Evolutionary conservation across 1,140 invertebrate genomes (phyloP).

Genomic region (Cotesia chilonis): DNA sequence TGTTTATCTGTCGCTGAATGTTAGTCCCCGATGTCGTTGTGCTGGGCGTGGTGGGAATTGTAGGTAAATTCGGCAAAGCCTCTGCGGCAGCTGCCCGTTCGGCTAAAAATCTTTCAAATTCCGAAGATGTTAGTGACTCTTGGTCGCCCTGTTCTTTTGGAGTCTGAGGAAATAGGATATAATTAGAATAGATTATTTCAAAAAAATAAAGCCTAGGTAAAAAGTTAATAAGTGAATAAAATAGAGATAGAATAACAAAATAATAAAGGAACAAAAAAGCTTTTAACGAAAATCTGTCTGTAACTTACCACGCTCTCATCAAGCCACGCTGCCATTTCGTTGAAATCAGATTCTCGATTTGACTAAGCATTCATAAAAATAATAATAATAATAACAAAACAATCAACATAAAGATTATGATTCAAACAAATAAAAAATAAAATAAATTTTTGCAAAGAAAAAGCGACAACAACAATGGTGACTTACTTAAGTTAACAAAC

Average conservation of each 20-base stretch:
- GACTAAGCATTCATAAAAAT: conserved; percentile 61
- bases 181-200: background rate
- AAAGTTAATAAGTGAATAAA: conserved; percentile 5
- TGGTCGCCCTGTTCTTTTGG: conserved; percentile 56
- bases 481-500: too few relatives aligned
- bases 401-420: conserved; percentile 46
- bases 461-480: too few relatives aligned
- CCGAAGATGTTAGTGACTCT: conserved; percentile 80
- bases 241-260: conserved; percentile 1
- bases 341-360: conserved; percentile 87
- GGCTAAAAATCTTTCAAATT: conserved; percentile 92
- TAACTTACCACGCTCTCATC: conserved; percentile 61
- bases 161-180: conserved; percentile 20
- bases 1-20: conserved; percentile 58
- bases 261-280: conserved; percentile 16
- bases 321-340: conserved; percentile 94
- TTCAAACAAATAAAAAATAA: conserved; percentile 42
- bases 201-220: background rate
- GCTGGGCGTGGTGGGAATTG: conserved; percentile 46
- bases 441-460: too few relatives aligned
- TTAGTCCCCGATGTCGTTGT: conserved; percentile 48
- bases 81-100: conserved; percentile 88
- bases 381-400: conserved; percentile 48
- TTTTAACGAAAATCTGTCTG: conserved; percentile 11
- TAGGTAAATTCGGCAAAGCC: conserved; percentile 65